These are phyloP conservation scores for Pleuronectes platessa DNA, from an alignment of 2,113 vertebrate species.

Conservation along the genomic window DNA sequence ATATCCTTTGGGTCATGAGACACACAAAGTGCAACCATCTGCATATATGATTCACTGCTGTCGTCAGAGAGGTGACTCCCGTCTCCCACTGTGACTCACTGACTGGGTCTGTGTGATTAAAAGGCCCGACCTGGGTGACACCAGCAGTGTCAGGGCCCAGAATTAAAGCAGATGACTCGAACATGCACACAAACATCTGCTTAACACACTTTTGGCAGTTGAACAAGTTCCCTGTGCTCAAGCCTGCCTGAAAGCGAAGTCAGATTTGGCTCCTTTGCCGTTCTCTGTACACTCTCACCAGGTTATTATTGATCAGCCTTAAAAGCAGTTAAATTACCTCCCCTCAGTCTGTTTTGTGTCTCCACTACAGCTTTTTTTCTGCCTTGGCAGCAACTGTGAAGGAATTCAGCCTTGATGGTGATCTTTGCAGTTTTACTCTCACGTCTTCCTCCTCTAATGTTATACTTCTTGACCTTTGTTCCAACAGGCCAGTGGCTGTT, in stretches of 20 bases:
- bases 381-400: constrained; percentile 25
- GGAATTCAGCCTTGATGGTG: constrained; percentile 30
- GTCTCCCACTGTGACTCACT: constrained; percentile 49
- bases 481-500: constrained; percentile 36
- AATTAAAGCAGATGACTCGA: neutral
- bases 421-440: constrained; percentile 32
- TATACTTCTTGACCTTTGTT: neutral
- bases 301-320: constrained; percentile 68
- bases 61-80: constrained; percentile 54
- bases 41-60: constrained; percentile 57
- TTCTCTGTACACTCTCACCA: constrained; percentile 21
- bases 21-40: constrained; percentile 62
- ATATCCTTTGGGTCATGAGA: constrained; percentile 25
- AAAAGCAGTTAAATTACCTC: constrained; percentile 56
- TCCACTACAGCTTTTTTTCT: constrained; percentile 1
- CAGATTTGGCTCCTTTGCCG: constrained; percentile 3
- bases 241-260: constrained; percentile 34
- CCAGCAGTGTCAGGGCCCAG: constrained; percentile 11
- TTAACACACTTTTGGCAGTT: constrained; percentile 35
- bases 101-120: constrained; percentile 44
- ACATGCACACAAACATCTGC: constrained; percentile 28
- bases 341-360: constrained; percentile 51
- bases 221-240: constrained; percentile 28
- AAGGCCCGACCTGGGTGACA: constrained; percentile 19
- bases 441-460: constrained; percentile 18